Evolutionary conservation across 2,888 invertebrate genomes (phyloP), one percentile per base, ranked within the genome.

Genomic region (Dryomyza anilis): DNA sequence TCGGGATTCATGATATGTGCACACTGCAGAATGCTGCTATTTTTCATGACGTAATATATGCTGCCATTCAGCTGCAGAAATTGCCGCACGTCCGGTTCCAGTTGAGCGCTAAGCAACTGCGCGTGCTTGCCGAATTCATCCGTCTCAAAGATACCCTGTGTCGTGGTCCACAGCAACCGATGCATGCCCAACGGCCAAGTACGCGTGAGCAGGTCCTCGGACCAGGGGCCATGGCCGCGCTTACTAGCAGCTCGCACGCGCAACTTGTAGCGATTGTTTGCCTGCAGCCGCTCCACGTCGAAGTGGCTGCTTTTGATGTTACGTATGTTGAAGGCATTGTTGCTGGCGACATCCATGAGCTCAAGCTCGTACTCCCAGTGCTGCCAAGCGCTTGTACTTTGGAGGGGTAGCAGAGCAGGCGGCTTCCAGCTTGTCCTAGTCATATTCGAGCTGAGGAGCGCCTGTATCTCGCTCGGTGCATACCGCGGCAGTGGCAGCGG

Each of bases 351-450:
- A 65, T 83, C 81, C 45, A 77, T 74, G 2, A 84, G 75, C 69
- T 83, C 83, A 45, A 84, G 67, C 25, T 81, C 81, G 63, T 83
- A 84, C 58, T 76, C 76, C 77, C 78, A 82, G n/a, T 73, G 72
- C 58, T 72, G 74, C 86, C 89, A 89, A 0, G 88, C 87, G 1
- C 87, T 87, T 67, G 85, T 87, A 74, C 91, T 90, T 81, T 94
- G 93, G 8, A 64, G 66, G 27, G 72, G 25, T 0, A 55, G 67
- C 39, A 89, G 89, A 0, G 89, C 89, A 0, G 96, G 96, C 1
- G 89, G 86, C 25, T 89, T 86, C 96, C 96, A 97, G 1, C 89
- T 88, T 0, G 94, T 89, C 76, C 91, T 91, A 0, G 94, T 94
- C 39, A 88, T 86, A 68, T 87, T 87, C 0, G 89, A 86, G 1